Base-by-base conservation (phyloP, 1,140 invertebrate genomes). In the Dendrolimus kikuchii region DNA sequence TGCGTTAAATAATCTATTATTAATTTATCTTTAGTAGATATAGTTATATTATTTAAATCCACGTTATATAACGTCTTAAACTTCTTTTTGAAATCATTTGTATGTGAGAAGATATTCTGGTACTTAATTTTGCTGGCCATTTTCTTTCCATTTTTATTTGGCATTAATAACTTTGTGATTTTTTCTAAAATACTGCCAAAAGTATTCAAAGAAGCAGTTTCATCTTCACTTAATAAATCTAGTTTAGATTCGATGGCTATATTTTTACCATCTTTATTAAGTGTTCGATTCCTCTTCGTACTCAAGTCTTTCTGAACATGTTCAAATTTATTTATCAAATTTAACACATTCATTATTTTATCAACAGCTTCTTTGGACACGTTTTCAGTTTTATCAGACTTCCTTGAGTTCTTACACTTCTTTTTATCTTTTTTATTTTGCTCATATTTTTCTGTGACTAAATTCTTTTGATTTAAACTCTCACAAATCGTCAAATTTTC, bases 21-120 rank as follows among this genome's bases (percentile, higher is more conserved):
- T 38, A 86, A 38, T 66, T 73, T 81, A 56, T 86, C 82, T 62
- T 81, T 81, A 43, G 48, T 9, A n/a, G 69, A 68, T 23, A 82
- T 49, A 46, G 64, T 69, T 42, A 64, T 54, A 50, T 68, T 65
- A 42, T 39, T 59, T 47, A 71, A 37, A 59, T 79, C 55, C 39
- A 72, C 61, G 7, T 66, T 63, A 45, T 62, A 66, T 7, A 68
- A 61, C 9, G 63, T 51, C 56, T 70, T 60, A 7, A 75, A 40
- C 44, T 66, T 60, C 44, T 65, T 59, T 45, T 60, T 68, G 5
- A 67, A n/a, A 49, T 61, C 52, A 0, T 68, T 48, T 37, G 64
- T 51, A 41, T 62, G 56, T 7, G 36, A 39, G 37, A 77, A 66
- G 6, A 77, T 51, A 50, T 76, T 71, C 44, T 65, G 50, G 37